Base-by-base conservation (phyloP, 2,888 invertebrate genomes). In the Yponomeuta plumbellus region DNA sequence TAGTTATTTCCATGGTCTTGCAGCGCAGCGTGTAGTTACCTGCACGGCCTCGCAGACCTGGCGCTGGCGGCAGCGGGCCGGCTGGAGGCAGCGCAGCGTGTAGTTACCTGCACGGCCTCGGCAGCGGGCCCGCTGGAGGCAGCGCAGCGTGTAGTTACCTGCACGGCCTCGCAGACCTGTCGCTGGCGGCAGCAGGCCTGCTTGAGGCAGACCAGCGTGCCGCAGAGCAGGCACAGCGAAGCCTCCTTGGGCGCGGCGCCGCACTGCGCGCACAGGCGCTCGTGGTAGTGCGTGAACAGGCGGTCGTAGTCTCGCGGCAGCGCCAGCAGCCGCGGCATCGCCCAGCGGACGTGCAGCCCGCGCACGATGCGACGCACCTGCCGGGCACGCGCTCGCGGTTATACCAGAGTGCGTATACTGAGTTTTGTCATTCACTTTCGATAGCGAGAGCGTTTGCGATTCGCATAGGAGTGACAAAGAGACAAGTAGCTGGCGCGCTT, bases 271-370 rank as follows among this genome's bases (percentile, higher is more conserved):
- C 99, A 99, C 69, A 95, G 94, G 75, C 96, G 93, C 83, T 97
- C 96, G 84, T 98, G 97, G 90, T 98, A 99, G 91, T 96, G 97
- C 94, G 96, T 83, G 87, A 90, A 90, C 74, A 90, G 83, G 76
- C 96, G 95, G 88, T 99, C 98, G 88, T 98, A 99, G 81, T 97
- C 96, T 69, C 95, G 93, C 66, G 99, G 98, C 83, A 99, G 92
- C 70, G 94, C 92, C 68, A 99, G 93, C 72, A 99, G 92, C 73
- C 94, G 93, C 22, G 99, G 98, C 75, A 94, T 94, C 75, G 94
- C 92, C 97, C 97, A 97, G 73, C 93, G 85, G 71, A 94, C 92
- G 83, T 96, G 96, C 81, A 96, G 95, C 77, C 94, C 93, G 66
- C 94, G 92, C 66, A 96, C 92, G 73, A 96, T 92, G 68, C 94